Evolutionary conservation across 92 coral and sea anemone genomes (phyloP).

Genomic region (Siderastrea siderea): DNA sequence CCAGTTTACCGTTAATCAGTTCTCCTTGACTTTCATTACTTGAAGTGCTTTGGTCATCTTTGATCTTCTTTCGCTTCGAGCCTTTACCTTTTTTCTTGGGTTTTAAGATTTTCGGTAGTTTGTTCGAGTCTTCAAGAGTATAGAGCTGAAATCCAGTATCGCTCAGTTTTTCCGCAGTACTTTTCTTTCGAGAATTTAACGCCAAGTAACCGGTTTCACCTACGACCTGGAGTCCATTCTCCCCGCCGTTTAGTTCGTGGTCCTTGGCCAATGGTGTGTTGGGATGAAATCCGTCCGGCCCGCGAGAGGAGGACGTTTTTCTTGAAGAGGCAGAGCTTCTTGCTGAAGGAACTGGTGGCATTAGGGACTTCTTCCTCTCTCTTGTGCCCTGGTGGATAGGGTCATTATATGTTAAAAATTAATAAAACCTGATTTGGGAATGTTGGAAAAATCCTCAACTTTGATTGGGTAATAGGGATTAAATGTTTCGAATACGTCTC

Average conservation of each 20-base stretch:
- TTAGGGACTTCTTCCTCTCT: background rate
- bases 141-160: slow-evolving; percentile 40
- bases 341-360: slow-evolving; percentile 50
- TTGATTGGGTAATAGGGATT: background rate
- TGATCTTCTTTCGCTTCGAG: slow-evolving; percentile 41
- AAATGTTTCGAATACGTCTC: too few relatives aligned
- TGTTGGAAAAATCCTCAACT: background rate
- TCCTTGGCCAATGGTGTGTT: background rate
- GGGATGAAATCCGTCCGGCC: background rate
- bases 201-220: slow-evolving; percentile 43
- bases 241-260: background rate
- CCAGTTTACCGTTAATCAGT: background rate
- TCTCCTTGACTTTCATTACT: background rate
- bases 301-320: slow-evolving; percentile 17
- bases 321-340: slow-evolving; percentile 33
- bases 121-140: slow-evolving; percentile 23
- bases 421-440: background rate
- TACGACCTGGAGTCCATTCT: slow-evolving; percentile 5
- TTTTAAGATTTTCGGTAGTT: slow-evolving; percentile 57
- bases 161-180: slow-evolving; percentile 31
- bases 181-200: slow-evolving; percentile 29
- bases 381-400: background rate
- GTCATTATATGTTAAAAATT: too few relatives aligned
- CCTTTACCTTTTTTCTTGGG: slow-evolving; percentile 40
- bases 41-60: background rate